phyloP scores from a whole-genome alignment of 2,113 vertebrate species.

The Gymnorhina tibicen region DNA sequence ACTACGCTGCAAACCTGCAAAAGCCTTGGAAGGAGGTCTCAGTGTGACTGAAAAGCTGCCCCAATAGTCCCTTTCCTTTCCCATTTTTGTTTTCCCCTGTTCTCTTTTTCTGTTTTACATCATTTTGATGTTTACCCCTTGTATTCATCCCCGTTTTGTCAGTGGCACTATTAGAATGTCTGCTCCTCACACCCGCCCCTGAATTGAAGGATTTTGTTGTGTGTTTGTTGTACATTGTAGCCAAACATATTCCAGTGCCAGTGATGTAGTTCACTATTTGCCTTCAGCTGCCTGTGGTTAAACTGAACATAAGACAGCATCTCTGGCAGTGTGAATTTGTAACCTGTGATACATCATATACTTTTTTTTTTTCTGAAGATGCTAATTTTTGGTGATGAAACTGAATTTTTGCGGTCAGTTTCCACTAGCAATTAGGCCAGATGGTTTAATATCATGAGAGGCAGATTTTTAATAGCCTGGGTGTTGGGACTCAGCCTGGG shows the following conservation, averaged over 20 bases:
- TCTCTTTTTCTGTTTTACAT: neutral
- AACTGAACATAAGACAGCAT: neutral
- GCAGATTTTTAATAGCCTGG: neutral
- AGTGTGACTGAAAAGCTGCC: neutral
- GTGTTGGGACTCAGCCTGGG: neutral
- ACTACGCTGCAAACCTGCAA: neutral
- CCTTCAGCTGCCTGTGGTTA: neutral
- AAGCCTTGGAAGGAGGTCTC: neutral
- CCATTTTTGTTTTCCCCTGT: neutral
- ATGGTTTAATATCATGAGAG: neutral
- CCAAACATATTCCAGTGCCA: neutral
- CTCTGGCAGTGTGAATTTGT: neutral
- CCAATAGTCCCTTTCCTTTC: neutral
- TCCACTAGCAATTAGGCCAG: neutral
- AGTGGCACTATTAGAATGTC: neutral
- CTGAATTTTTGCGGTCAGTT: neutral
- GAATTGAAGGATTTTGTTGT: neutral
- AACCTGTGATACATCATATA: neutral
- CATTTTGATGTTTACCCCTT: neutral
- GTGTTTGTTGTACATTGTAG: neutral
- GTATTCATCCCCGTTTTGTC: neutral
- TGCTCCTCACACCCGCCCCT: neutral
- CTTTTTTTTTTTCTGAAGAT: neutral
- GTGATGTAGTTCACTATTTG: neutral
- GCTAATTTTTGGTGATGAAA: neutral